Evolutionary conservation across 1,140 invertebrate genomes (phyloP), one percentile per base, ranked within the genome.

Genomic region (Pseudobourletiella spinata): DNA sequence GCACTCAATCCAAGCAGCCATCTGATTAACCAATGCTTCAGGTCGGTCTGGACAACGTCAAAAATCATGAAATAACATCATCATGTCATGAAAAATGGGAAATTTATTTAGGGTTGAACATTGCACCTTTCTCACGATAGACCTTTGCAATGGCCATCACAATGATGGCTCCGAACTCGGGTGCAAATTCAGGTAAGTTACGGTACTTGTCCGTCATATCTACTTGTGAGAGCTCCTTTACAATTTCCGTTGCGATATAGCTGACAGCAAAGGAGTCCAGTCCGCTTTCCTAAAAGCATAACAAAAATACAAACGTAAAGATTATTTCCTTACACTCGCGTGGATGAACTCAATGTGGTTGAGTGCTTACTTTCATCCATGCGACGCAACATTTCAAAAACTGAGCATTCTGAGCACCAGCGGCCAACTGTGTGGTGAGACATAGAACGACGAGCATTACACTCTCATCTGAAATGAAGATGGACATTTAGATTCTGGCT

Each of bases 71-170:
- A n/a, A n/a, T n/a, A n/a, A n/a, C n/a, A n/a, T n/a, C n/a, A n/a
- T n/a, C n/a, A n/a, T n/a, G n/a, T n/a, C n/a, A n/a, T n/a, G n/a
- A n/a, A n/a, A n/a, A n/a, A n/a, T n/a, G n/a, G n/a, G n/a, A n/a
- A n/a, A n/a, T n/a, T n/a, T n/a, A n/a, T n/a, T n/a, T n/a, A n/a
- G n/a, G n/a, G n/a, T n/a, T n/a, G n/a, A n/a, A n/a, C n/a, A n/a
- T n/a, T n/a, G n/a, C 35, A 68, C 66, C 39, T 35, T 30, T 28
- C 8, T 22, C 29, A 28, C 44, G 35, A 51, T 52, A 69, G 3
- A 39, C 29, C 39, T 61, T 66, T 16, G 59, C 67, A 42, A 69
- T 59, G 18, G 64, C 64, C 32, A 69, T 69, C 1, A 69, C 50
- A 32, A 69, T 52, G 6, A 64, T 48, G 3, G 61, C 58, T 2